Base-by-base conservation (phyloP, 2,888 invertebrate genomes). In the Mesorhabditis belari region DNA sequence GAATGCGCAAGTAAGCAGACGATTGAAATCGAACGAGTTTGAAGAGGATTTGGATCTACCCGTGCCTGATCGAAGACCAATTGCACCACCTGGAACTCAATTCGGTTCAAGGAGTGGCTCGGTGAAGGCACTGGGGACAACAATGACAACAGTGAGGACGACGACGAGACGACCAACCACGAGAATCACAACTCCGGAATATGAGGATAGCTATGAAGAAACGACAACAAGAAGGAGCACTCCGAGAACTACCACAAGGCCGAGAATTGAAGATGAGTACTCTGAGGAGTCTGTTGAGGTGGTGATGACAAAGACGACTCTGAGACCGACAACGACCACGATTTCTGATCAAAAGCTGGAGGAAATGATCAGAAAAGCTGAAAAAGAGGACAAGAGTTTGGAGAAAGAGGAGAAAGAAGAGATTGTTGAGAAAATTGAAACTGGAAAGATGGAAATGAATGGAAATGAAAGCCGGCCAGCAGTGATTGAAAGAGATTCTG, bases 321-420 rank as follows among this genome's bases (percentile, higher is more conserved):
- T 23, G 49, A 49, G 23, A 49, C 19, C 4, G 3, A 19, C 49
- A 49, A 49, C 19, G 49, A 49, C 49, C 21, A 21, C 49, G 21
- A 49, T 21, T 49, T 23, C 23, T 49, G 23, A 19, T 21, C 19
- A 19, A 49, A 49, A 19, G 19, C 21, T 21, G 21, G n/a, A 21
- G 35, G 35, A 17, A 19, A 24, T 29, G 5, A 27, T 27, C 17
- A 29, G n/a, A 21, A 28, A 35, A 17, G 19, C 35, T 56, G 35
- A 27, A 27, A 44, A 35, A n/a, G n/a, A 56, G n/a, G n/a, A 19
- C 27, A 58, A 62, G 24, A 26, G 12, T 6, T 35, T 44, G 35
- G 50, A 28, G 27, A 53, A 51, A 35, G 57, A 57, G 25, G 57
- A 57, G 24, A 49, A 58, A n/a, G 55, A 59, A 4, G 59, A 59